phyloP scores from a whole-genome alignment of 2,888 invertebrate species.

The Coleophora flavipennella region DNA sequence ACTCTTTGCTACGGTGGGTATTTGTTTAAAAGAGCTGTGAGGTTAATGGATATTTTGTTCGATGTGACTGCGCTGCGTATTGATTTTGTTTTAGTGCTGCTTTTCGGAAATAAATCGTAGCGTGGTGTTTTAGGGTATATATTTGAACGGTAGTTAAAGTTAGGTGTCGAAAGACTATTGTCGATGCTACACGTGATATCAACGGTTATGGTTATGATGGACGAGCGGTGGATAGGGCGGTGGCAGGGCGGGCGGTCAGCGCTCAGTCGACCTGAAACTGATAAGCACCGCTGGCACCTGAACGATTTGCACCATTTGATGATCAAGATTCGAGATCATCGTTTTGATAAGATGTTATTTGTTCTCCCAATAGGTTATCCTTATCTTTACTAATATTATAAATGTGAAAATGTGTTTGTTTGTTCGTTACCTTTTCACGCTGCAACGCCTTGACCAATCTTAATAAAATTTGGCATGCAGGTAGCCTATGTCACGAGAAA shows the following conservation, averaged over 20 bases:
- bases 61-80: slow-evolving; percentile 29
- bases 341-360: too few relatives aligned
- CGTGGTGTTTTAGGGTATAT: slow-evolving; percentile 14
- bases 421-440: too few relatives aligned
- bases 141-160: slow-evolving; percentile 16
- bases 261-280: slow-evolving; percentile 63
- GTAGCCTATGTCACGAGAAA: too few relatives aligned
- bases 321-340: too few relatives aligned
- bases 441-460: too few relatives aligned
- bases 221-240: slow-evolving; percentile 37
- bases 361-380: too few relatives aligned
- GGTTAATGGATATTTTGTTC: slow-evolving; percentile 21
- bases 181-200: slow-evolving; percentile 53
- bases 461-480: too few relatives aligned
- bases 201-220: slow-evolving; percentile 69
- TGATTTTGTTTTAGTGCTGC: slow-evolving; percentile 26
- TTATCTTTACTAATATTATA: too few relatives aligned
- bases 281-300: slow-evolving; percentile 30
- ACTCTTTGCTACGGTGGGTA: too few relatives aligned
- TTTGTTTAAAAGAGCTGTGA: slow-evolving; percentile 1
- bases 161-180: slow-evolving; percentile 55
- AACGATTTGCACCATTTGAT: slow-evolving; percentile 3
- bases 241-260: slow-evolving; percentile 48
- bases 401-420: too few relatives aligned
- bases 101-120: slow-evolving; percentile 9